Base-by-base conservation (phyloP, 2,888 invertebrate genomes). In the Deilephila elpenor region DNA sequence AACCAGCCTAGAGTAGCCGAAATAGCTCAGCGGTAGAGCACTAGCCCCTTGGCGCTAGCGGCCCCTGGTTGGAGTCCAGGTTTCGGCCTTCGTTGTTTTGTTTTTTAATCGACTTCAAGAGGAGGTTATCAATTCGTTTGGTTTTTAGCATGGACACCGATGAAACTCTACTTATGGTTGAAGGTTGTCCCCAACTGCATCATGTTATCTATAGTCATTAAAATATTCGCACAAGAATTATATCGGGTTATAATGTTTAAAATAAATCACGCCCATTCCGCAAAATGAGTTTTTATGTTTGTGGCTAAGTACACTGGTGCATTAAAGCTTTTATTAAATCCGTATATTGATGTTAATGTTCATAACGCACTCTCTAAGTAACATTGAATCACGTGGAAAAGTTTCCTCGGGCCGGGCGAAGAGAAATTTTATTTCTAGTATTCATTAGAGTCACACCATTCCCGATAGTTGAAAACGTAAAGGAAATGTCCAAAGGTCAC, bases 401-500 rank as follows among this genome's bases (percentile, higher is more conserved):
- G 37, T 64, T 20, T 14, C 37, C 37, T 51, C 44, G 14, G 25
- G 3, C 67, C 25, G 67, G 25, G 4, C 61, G 51, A 20, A 6
- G 25, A 20, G 44, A 67, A 61, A 67, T 51, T 37, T 67, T 64
- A 64, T 64, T 37, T 44, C 44, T 64, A 44, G 37, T 44, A 64
- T 64, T 44, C 64, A 64, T 64, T 64, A 64, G 56, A 17, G 64
- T 37, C 20, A 20, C 37, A 20, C 44, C 37, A 56, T 56, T 19
- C n/a, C 37, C 67, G 67, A 25, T 67, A 6, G 62, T 62, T 37
- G n/a, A n/a, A 67, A 67, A 67, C 67, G 25, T 67, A 51, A 67
- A 67, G 44, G 17, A 67, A 73, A 67, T 59, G 59, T 73, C 56
- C 72, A 44, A 56, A 67, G 72, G 72, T 73, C 72, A 59, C 32